A percentile compares a stretch with the other conserved stretches of the same genome.
Conservation (phyloP, 2,888 invertebrate species). For the Bombylius major region DNA sequence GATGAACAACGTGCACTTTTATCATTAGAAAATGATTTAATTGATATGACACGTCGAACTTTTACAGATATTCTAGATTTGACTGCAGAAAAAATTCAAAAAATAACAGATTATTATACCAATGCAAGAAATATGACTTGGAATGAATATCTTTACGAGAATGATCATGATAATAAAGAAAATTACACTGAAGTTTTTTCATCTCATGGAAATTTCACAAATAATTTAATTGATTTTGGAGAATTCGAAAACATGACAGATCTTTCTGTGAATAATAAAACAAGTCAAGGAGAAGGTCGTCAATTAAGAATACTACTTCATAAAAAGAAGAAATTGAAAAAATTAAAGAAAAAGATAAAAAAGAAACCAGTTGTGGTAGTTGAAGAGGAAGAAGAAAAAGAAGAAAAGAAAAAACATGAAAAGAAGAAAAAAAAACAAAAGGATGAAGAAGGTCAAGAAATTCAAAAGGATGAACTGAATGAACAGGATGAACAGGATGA, state of each 20-base stretch:
- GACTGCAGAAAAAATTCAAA: slow-evolving; percentile 3
- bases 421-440: neutral
- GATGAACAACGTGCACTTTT: neutral
- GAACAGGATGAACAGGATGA: neutral
- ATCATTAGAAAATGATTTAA: slow-evolving; percentile 2
- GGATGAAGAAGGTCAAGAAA: neutral
- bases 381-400: neutral
- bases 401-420: neutral
- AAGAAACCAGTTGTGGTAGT: neutral
- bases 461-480: neutral
- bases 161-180: neutral
- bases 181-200: neutral
- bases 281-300: neutral
- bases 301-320: neutral
- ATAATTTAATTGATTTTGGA: neutral
- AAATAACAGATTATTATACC: neutral
- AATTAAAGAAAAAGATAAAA: neutral
- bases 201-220: neutral
- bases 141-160: neutral
- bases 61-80: neutral
- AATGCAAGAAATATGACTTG: neutral
- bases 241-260: neutral
- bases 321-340: neutral
- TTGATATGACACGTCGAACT: slow-evolving; percentile 2
- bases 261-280: neutral